Evolutionary conservation across 2,113 vertebrate species (phyloP), one percentile per base, ranked within the genome.

Genomic region (Rhinolophus sinicus): DNA sequence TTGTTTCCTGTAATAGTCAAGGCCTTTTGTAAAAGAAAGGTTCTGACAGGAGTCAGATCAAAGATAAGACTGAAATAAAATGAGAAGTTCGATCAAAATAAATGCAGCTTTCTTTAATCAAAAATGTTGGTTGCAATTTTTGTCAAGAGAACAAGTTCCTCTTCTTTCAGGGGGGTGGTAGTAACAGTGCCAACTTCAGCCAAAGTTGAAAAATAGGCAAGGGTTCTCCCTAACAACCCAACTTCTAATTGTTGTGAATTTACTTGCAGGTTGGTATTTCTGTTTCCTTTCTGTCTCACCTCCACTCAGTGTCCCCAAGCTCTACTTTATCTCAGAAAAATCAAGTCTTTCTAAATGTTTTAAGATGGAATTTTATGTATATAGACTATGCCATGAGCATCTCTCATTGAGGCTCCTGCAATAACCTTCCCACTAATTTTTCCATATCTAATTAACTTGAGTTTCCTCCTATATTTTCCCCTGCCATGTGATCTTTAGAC

Each of bases 31-130:
- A 86, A 78, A 94, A 84, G 64, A 91, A 89, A 90, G 56, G 60
- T 82, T 91, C 88, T 93, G 91, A 93, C 62, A 88, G 77, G 80
- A 95, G 77, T 73, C 76, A 84, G 94, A 95, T 94, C 84, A 97
- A 97, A 97, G 90, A 62, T 80, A 97, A 96, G 88, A 86, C 44
- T 62, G 76, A 97, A 96, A 97, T 90, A 96, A 97, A 96, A 83
- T 18, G 12, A 96, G 96, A 96, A 93, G 50, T 88, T 96, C 33
- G 0, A 92, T 96, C 84, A 94, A 97, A 97, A 73, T 95, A 96
- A 97, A 96, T 85, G 54, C 72, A 88, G 72, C 18, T 81, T 96
- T 88, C 90, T 93, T 75, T 83, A 69, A 97, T 90, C 67, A 89
- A 93, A 95, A 88, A 86, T 50, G 30, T 90, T 67, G 44, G 77